Evolutionary conservation across 35 echinoderm and acorn worm genomes (phyloP).

Genomic region (Lytechinus variegatus): DNA sequence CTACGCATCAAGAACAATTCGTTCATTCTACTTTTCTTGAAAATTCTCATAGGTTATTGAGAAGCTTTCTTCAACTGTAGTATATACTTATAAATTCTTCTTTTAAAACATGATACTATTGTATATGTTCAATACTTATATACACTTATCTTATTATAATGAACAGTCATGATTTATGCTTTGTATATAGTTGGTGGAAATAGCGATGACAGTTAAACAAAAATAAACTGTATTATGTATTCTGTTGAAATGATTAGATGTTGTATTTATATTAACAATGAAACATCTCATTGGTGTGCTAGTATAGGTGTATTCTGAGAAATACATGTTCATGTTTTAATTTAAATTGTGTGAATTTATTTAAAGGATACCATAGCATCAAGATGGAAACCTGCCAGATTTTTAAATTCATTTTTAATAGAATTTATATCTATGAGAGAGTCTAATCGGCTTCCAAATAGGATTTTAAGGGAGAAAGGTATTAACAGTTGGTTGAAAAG

Average conservation of each 20-base stretch:
- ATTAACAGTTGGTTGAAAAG: neutral
- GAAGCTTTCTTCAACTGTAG: neutral
- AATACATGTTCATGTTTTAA: neutral
- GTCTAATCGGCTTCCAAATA: neutral
- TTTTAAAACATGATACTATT: neutral
- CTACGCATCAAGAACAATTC: neutral
- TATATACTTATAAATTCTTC: neutral
- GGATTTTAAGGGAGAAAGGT: neutral
- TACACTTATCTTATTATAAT: neutral
- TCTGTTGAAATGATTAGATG: neutral
- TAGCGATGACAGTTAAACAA: neutral
- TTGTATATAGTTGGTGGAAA: neutral
- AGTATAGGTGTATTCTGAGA: neutral
- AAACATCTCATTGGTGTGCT: neutral
- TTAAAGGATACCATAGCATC: neutral
- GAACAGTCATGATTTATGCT: neutral
- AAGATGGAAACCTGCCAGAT: neutral
- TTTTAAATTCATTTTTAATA: neutral
- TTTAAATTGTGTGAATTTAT: neutral
- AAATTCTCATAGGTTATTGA: neutral
- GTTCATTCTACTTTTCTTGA: neutral
- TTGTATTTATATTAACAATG: neutral
- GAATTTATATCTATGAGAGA: neutral
- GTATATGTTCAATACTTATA: neutral
- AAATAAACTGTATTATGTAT: neutral